phyloP scores from a whole-genome alignment of 2,113 vertebrate genomes.

The Oreotrochilus melanogaster region DNA sequence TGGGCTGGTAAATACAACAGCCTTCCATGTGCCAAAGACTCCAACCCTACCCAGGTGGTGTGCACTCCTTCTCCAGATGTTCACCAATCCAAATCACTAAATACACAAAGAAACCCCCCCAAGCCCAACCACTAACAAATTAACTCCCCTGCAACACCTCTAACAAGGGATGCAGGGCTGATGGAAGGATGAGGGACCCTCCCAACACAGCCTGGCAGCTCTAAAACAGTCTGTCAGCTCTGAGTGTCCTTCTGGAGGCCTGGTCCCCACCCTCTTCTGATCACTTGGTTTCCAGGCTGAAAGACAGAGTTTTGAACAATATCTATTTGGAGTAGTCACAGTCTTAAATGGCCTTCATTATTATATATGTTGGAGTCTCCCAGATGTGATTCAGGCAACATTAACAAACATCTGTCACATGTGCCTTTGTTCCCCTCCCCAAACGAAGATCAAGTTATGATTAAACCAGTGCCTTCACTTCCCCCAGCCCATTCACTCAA shows the following conservation, averaged over 20 bases:
- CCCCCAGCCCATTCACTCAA: background rate
- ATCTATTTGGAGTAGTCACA: background rate
- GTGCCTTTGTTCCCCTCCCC: background rate
- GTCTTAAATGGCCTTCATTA: background rate
- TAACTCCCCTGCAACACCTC: fast-evolving
- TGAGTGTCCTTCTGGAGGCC: background rate
- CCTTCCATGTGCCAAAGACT: too few relatives aligned
- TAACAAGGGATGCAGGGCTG: fast-evolving
- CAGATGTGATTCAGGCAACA: background rate
- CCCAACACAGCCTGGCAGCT: background rate
- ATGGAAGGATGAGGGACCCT: fast-evolving
- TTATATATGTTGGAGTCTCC: background rate
- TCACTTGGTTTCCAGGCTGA: background rate
- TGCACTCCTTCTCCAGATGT: background rate
- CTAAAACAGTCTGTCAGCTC: too few relatives aligned
- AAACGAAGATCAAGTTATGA: background rate
- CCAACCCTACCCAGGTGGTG: too few relatives aligned
- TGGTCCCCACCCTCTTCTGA: background rate
- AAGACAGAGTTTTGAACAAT: background rate
- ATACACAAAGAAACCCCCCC: too few relatives aligned
- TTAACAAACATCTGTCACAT: background rate
- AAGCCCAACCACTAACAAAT: fast-evolving
- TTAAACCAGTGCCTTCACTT: background rate
- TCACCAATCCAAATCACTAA: too few relatives aligned
- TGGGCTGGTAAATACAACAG: background rate